Percentiles rank a stretch among this genome's conserved stretches.
phyloP scores from a whole-genome alignment of 2,113 vertebrate species.

The Corythoichthys intestinalis region DNA sequence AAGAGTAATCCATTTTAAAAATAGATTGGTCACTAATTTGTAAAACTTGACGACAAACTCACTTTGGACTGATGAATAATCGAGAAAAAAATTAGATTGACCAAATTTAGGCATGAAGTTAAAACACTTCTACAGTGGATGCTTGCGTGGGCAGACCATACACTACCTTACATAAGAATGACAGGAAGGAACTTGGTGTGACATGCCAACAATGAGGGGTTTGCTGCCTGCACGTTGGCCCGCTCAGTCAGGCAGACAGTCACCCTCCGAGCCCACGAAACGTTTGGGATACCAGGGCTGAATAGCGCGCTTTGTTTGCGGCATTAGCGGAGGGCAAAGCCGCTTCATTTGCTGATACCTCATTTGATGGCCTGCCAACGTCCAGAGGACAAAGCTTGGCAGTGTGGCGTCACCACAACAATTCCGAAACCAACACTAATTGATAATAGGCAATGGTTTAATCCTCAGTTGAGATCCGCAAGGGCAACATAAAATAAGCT shows the following conservation, averaged over 20 bases:
- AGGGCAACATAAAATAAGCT: not conserved
- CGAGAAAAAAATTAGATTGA: not conserved
- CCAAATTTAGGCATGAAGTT: not conserved
- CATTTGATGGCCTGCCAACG: constrained; percentile 45
- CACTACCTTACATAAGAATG: constrained; percentile 15
- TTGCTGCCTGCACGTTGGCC: constrained; percentile 16
- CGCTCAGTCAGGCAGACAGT: constrained; percentile 55
- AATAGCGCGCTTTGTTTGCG: constrained; percentile 69
- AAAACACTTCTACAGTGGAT: not conserved
- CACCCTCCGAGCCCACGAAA: constrained; percentile 40
- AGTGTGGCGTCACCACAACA: constrained; percentile 13
- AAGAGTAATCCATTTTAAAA: too few species aligned
- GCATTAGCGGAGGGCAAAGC: constrained; percentile 62
- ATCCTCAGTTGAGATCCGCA: not conserved
- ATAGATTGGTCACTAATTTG: too few species aligned
- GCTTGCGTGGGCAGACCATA: not conserved
- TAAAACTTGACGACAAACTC: not conserved
- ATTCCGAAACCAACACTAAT: not conserved
- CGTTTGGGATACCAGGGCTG: constrained; percentile 57
- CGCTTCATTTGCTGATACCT: constrained; percentile 64
- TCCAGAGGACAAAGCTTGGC: constrained; percentile 50
- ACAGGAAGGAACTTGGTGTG: constrained; percentile 45
- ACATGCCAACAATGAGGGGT: constrained; percentile 44
- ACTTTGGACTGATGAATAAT: not conserved
- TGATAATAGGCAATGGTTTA: not conserved